phyloP scores from a whole-genome alignment of 1,140 invertebrate genomes.

The Ganaspis sp. region DNA sequence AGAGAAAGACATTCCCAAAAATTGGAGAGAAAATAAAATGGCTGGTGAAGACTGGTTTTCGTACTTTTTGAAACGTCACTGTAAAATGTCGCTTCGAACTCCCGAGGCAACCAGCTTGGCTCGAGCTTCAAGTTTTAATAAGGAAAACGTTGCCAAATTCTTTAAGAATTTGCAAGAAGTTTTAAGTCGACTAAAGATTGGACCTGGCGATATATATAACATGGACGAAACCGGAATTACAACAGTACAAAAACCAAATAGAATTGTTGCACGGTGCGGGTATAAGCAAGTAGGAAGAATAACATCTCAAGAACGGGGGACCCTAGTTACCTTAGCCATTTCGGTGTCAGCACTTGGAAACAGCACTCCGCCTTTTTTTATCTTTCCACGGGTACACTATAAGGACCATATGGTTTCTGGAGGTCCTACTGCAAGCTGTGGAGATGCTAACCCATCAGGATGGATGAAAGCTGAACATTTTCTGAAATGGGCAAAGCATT shows the following conservation, averaged over 20 bases:
- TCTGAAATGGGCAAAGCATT: too few species aligned
- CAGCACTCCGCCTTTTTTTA: constrained; percentile 61
- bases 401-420: constrained; percentile 48
- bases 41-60: neutral
- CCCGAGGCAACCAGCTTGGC: neutral
- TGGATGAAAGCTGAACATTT: too few species aligned
- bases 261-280: constrained; percentile 64
- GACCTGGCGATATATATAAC: too few species aligned
- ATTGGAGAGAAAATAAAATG: neutral
- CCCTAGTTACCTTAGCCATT: constrained; percentile 66
- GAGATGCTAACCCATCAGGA: too few species aligned
- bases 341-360: constrained; percentile 64
- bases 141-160: too few species aligned
- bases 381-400: constrained; percentile 59
- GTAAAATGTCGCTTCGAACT: neutral
- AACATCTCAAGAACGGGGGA: constrained; percentile 68
- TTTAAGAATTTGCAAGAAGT: too few species aligned
- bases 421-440: constrained; percentile 64
- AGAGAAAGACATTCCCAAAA: neutral
- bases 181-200: too few species aligned
- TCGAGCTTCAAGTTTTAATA: neutral
- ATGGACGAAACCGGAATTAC: too few species aligned
- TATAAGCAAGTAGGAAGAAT: constrained; percentile 65
- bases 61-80: neutral
- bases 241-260: constrained; percentile 63